Evolutionary conservation across 2,113 vertebrate genomes (phyloP), one percentile per base, ranked within the genome.

Genomic region (Dipodomys stephensi): DNA sequence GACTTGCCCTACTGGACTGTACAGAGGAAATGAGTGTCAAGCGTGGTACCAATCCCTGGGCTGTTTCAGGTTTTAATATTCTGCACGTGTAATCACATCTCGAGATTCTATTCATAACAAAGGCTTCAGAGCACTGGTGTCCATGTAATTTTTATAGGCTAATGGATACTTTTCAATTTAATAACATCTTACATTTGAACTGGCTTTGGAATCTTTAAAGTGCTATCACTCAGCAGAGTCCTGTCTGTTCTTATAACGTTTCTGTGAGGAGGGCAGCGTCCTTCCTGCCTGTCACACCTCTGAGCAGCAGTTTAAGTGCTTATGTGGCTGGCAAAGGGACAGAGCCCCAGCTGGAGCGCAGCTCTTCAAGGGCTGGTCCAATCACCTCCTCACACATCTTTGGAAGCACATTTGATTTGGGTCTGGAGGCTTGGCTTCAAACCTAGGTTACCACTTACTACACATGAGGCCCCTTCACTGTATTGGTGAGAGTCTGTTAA

Each of bases 111-210:
- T 85, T 93, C 96, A 90, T 93, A 97, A 97, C 86, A 95, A 97
- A 46, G 64, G 94, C 62, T 83, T 82, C 25, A 79, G 78, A 95
- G 92, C 44, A 57, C 73, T 44, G 49, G 39, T 39, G 86, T 76
- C 86, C 82, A 78, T 57, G 69, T 96, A 94, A 76, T 72, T 91
- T 92, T 94, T 88, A 85, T 72, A 96, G 91, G 88, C 76, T 88
- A 97, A 97, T 97, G 94, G 90, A 96, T 96, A 96, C 23, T 97
- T 97, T 95, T 97, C 90, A 77, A 65, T 93, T 93, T 91, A 96
- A 96, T 87, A 78, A 83, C 60, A 85, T 64, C 91, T 94, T 92
- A 74, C 76, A 28, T 88, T 44, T 93, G 90, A 73, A 49, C 83
- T 76, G 65, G 65, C 19, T 25, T 67, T 80, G 84, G 64, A 25